Evolutionary conservation across 2,797 vertebrate genomes (phyloP).

Genomic region (Takifugu rubripes): DNA sequence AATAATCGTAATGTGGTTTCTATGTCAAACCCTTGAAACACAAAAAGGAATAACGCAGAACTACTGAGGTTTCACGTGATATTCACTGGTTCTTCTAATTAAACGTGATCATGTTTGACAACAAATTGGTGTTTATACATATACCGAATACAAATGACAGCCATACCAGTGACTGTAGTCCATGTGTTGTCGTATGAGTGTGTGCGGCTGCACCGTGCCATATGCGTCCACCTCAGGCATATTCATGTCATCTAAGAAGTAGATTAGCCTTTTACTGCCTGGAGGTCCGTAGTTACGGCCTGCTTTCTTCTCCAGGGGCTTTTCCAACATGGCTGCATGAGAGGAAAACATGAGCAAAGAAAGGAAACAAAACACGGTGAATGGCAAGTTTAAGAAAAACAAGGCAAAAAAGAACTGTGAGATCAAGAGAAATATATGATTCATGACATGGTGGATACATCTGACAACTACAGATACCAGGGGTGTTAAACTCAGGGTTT

Average conservation of each 20-base stretch:
- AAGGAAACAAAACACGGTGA: background rate
- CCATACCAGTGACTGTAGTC: conserved; percentile 92
- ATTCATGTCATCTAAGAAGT: conserved; percentile 96
- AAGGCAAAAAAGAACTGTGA: background rate
- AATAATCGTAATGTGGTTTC: too few species aligned
- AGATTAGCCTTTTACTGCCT: conserved; percentile 85
- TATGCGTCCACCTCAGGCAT: conserved; percentile 92
- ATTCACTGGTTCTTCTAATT: too few species aligned
- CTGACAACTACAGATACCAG: background rate
- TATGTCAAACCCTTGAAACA: too few species aligned
- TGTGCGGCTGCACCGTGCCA: conserved; percentile 92
- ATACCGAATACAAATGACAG: conserved; percentile 5
- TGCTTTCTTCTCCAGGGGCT: conserved; percentile 92
- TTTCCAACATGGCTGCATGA: conserved; percentile 81
- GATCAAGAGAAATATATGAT: background rate
- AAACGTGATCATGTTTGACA: background rate
- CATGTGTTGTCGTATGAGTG: conserved; percentile 90
- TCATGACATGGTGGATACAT: background rate
- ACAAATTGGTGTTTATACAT: conserved; percentile 6
- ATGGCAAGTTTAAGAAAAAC: background rate
- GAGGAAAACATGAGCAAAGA: background rate
- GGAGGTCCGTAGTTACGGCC: conserved; percentile 89
- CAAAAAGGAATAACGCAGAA: too few species aligned
- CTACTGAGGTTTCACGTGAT: too few species aligned
- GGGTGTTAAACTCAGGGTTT: background rate